phyloP scores from a whole-genome alignment of 2,888 invertebrate species.

The Temnothorax ravouxi region DNA sequence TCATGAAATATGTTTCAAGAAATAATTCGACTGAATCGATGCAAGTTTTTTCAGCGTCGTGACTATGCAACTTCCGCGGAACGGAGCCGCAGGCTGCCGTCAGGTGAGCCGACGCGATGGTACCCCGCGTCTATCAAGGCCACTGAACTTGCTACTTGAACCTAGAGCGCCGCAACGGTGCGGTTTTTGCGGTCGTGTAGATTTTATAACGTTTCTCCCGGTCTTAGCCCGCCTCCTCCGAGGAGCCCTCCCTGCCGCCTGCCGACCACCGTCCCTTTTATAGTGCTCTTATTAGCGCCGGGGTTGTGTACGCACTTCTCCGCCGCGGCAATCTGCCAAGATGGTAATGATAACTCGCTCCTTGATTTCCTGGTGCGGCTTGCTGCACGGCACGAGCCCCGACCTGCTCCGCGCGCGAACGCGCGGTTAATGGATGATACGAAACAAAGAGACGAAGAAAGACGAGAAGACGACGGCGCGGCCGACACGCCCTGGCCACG shows the following conservation, averaged over 20 bases:
- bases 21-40: constrained; percentile 26
- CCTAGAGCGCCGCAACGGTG: constrained; percentile 72
- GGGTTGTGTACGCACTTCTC: constrained; percentile 64
- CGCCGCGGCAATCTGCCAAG: constrained; percentile 70
- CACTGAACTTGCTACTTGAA: constrained; percentile 82
- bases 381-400: constrained; percentile 79
- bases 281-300: constrained; percentile 77
- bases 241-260: not conserved
- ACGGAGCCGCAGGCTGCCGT: not conserved
- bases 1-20: not conserved
- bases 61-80: constrained; percentile 37
- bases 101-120: constrained; percentile 7
- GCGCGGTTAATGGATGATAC: constrained; percentile 74
- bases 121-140: constrained; percentile 74
- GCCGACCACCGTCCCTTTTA: constrained; percentile 44
- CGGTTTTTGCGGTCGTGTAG: constrained; percentile 81
- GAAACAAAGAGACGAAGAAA: constrained; percentile 68
- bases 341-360: constrained; percentile 80
- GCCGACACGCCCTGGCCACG: constrained; percentile 75
- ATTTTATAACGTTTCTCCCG: constrained; percentile 81
- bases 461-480: constrained; percentile 41
- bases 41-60: constrained; percentile 29
- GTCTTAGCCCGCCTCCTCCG: constrained; percentile 14
- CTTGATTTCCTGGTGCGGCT: constrained; percentile 81
- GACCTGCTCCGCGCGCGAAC: constrained; percentile 23